Evolutionary conservation across 2,888 invertebrate genomes (phyloP), one percentile per base, ranked within the genome.

Genomic region (Ganaspis brasiliensis): DNA sequence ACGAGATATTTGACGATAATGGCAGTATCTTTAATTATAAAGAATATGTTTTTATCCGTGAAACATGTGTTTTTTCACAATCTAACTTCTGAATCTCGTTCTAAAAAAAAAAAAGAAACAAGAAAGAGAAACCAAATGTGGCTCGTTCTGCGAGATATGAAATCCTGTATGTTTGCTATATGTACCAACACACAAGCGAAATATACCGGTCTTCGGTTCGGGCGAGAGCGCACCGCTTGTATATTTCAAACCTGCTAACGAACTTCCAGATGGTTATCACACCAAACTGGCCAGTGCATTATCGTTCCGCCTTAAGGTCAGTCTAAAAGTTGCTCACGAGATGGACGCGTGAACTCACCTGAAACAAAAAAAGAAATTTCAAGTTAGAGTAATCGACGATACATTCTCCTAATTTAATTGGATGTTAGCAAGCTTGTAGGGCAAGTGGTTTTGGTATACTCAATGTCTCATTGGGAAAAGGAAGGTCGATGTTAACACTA

Each of bases 321-420:
- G 79, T 72, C 76, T 57, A 35, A 31, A 37, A 61, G 75, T 77
- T 77, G 73, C 76, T 77, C 81, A 78, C 78, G 80, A 63, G 73
- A 71, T 72, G 80, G 71, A 75, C 79, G 77, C 82, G 81, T 82
- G 84, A 81, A 87, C 90, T 90, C 85, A 90, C 90, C 90, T 90
- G 89, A 77, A 90, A 90, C 85, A 87, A 84, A 87, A 82, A 79
- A 81, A 71, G 61, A 70, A 79, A 76, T 79, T 82, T 80, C 73
- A 79, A 73, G 83, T 85, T 83, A 86, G 83, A 56, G 57, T 73
- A 74, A 79, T 75, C 74, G 72, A 63, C 73, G 77, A 79, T 82
- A 71, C 75, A 75, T 79, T 83, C 76, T 81, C 75, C 84, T 84
- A 87, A 87, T 86, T 87, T 87, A 87, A 86, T 87, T 87, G 84